phyloP scores from a whole-genome alignment of 2,797 vertebrate genomes.

The Simalia tracyae region DNA sequence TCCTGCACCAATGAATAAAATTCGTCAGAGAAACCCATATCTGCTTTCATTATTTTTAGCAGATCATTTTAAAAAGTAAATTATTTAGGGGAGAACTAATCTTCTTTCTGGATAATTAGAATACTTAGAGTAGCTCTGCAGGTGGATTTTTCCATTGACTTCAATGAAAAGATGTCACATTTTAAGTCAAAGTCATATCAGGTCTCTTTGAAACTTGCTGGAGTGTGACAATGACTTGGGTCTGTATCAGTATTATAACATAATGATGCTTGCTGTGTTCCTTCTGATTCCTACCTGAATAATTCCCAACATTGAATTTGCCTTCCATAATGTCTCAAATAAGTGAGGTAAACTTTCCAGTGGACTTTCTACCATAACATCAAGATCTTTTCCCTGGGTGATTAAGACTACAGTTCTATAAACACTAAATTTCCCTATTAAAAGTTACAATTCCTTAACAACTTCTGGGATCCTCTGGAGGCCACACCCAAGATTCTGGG shows the following conservation, averaged over 20 bases:
- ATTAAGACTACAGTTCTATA: background rate
- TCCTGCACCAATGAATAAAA: background rate
- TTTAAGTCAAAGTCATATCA: background rate
- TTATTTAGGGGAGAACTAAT: background rate
- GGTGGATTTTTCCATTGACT: background rate
- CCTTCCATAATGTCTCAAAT: background rate
- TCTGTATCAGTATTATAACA: background rate
- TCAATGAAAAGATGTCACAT: rapidly evolving
- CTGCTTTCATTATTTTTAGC: background rate
- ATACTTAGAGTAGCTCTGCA: background rate
- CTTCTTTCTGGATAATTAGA: background rate
- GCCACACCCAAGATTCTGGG: background rate
- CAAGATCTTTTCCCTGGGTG: background rate
- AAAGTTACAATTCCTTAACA: background rate
- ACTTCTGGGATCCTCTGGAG: background rate
- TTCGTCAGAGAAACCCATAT: background rate
- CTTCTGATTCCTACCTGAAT: background rate
- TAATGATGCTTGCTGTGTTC: background rate
- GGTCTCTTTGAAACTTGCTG: background rate
- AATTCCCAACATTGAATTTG: background rate
- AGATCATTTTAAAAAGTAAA: background rate
- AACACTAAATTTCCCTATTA: background rate
- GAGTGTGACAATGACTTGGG: background rate
- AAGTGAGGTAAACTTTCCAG: background rate
- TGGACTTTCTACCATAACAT: background rate